These are phyloP conservation scores for Eremobia ochroleuca DNA, from an alignment of 2,888 invertebrate species.

Conservation along the genomic window DNA sequence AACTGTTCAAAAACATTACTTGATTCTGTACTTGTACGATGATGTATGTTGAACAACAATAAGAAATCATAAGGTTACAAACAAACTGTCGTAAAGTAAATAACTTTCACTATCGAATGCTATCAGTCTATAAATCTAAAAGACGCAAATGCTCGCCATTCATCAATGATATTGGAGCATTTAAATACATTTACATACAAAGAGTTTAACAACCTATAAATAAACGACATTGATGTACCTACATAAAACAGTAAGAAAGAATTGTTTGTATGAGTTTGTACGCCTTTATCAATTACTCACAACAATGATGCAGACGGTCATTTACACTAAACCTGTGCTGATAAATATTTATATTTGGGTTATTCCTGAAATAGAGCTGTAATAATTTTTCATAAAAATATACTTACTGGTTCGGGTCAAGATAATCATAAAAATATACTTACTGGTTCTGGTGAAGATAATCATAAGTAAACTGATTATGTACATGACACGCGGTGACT, in stretches of 20 bases:
- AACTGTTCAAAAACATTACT: background rate
- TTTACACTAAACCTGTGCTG: constrained; percentile 36
- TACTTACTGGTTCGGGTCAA: constrained; percentile 92
- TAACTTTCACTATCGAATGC: constrained; percentile 3
- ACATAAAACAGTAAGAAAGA: constrained; percentile 18
- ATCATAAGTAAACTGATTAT: constrained; percentile 91
- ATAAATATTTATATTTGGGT: constrained; percentile 10
- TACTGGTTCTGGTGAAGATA: constrained; percentile 92
- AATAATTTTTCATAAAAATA: background rate
- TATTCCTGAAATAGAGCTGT: constrained; percentile 1
- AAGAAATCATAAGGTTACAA: background rate
- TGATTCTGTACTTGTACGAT: background rate
- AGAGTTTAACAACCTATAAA: constrained; percentile 40
- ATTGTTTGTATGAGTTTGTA: constrained; percentile 20
- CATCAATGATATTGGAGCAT: constrained; percentile 28
- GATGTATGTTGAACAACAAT: background rate
- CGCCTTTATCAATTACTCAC: constrained; percentile 24
- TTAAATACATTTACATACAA: constrained; percentile 39
- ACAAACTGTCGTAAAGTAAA: background rate
- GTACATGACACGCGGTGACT: constrained; percentile 92
- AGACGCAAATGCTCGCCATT: constrained; percentile 3
- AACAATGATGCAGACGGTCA: constrained; percentile 40
- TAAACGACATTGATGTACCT: constrained; percentile 33
- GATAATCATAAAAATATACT: constrained; percentile 90
- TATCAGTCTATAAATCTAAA: constrained; percentile 15